Evolutionary conservation across 2,888 invertebrate species (phyloP), one percentile per base, ranked within the genome.

Genomic region (Gerris lacustris): DNA sequence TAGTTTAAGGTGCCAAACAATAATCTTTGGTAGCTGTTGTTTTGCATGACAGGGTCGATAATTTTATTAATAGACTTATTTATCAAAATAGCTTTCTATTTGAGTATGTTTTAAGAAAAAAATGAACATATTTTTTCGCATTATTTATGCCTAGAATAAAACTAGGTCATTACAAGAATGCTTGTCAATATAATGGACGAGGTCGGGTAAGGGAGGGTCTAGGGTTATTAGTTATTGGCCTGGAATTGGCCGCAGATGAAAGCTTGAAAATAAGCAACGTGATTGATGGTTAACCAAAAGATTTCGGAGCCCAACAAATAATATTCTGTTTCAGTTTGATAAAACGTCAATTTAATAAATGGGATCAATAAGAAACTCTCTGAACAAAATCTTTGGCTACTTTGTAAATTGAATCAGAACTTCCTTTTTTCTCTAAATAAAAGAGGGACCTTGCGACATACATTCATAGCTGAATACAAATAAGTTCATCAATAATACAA

Each of bases 111-210:
- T 31, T 31, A 31, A 31, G 31, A 31, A 31, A 31, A 31, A 31
- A 1, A 31, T 31, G 31, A 31, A 31, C 31, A 31, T 31, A 31
- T 31, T 31, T 31, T 31, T 31, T 31, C 31, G 31, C 31, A 55
- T 55, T 55, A 55, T 55, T 55, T 55, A 55, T 55, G 55, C 9
- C 55, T 55, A 55, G 55, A 55, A 15, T 55, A 55, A 55, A 55
- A 55, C 11, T 55, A 55, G 55, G 55, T 55, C 55, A 15, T 15
- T 11, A 55, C 55, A 55, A 55, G 55, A 55, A 55, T 55, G 55
- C 55, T 55, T 55, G 55, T 55, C 55, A 55, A 55, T 55, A 55
- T 55, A 55, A 55, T 55, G 55, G 55, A 55, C 55, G 55, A 55
- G 31, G 31, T 31, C 31, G 31, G 31, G 31, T 31, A 11, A 55